phyloP scores from a whole-genome alignment of 1,140 invertebrate species.

The Trinorchestia longiramus region DNA sequence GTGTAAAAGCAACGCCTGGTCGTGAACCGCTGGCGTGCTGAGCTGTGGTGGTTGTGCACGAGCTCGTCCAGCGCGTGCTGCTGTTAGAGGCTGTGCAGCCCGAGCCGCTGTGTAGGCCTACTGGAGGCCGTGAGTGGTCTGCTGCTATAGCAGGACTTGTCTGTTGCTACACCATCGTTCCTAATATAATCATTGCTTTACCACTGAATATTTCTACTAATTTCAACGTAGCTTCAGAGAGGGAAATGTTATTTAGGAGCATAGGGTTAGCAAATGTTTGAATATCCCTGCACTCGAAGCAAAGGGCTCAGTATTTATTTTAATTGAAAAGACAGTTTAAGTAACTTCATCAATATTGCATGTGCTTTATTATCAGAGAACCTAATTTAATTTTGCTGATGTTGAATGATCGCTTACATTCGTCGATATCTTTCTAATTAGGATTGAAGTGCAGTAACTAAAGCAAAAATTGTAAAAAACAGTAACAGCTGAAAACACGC shows the following conservation, averaged over 20 bases:
- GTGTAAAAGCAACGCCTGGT: not conserved
- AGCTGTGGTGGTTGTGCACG: not conserved
- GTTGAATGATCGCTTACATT: not conserved
- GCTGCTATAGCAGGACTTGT: not conserved
- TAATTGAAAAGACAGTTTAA: not conserved
- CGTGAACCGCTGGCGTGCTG: not conserved
- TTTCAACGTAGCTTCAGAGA: not conserved
- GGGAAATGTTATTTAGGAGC: not conserved
- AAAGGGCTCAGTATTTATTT: not conserved
- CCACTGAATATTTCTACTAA: not conserved
- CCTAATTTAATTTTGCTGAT: not conserved
- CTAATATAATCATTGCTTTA: not conserved
- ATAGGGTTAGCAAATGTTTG: not conserved
- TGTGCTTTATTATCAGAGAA: not conserved
- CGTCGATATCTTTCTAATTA: too few relatives aligned
- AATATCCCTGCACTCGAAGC: not conserved
- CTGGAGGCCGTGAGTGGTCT: not conserved
- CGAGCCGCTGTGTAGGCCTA: constrained; percentile 11
- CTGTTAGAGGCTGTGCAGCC: not conserved
- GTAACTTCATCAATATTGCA: not conserved
- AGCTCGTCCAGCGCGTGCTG: constrained; percentile 15
- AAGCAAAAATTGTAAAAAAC: not conserved
- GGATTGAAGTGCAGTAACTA: too few relatives aligned
- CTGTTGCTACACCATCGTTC: not conserved
- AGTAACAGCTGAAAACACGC: not conserved